These are phyloP conservation scores for Trissolcus brochymenae DNA, from an alignment of 2,888 invertebrate genomes.

Conservation along the genomic window DNA sequence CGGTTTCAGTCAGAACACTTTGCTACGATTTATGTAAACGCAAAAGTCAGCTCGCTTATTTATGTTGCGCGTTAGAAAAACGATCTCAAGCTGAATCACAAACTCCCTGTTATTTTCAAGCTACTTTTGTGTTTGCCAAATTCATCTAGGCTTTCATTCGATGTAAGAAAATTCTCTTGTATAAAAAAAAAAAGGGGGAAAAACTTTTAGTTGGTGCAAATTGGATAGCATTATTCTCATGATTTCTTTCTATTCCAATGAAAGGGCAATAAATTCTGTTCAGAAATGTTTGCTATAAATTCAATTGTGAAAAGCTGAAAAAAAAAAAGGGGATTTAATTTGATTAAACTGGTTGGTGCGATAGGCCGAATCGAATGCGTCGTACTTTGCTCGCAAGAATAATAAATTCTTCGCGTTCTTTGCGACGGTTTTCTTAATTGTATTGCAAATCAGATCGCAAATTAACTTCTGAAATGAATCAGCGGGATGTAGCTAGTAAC, in stretches of 20 bases:
- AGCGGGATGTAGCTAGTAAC: conserved; percentile 40
- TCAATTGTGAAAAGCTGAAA: conserved; percentile 5
- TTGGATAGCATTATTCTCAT: too few species aligned
- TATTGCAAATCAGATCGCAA: conserved; percentile 51
- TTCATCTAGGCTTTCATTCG: background rate
- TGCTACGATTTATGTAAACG: conserved; percentile 54
- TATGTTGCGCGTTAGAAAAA: conserved; percentile 40
- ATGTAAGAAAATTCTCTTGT: background rate
- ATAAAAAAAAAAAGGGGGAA: background rate
- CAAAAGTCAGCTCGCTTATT: conserved; percentile 50
- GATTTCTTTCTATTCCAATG: background rate
- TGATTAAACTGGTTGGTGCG: conserved; percentile 31
- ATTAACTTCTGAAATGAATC: conserved; percentile 54
- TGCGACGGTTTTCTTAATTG: conserved; percentile 51
- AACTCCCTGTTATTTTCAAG: conserved; percentile 8
- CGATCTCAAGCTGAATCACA: conserved; percentile 29
- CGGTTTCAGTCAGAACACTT: conserved; percentile 52
- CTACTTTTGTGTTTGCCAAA: conserved; percentile 4
- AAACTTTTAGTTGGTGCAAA: background rate
- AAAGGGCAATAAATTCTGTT: conserved; percentile 4
- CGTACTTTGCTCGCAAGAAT: conserved; percentile 25
- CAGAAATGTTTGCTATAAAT: conserved; percentile 6
- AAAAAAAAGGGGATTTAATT: conserved; percentile 32
- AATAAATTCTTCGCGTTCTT: conserved; percentile 37
- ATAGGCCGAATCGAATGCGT: conserved; percentile 29